A percentile compares a stretch with the other conserved stretches of the same genome.
These are phyloP conservation scores for Mellilla xanthometata DNA, from an alignment of 2,888 invertebrate species.

Conservation along the genomic window DNA sequence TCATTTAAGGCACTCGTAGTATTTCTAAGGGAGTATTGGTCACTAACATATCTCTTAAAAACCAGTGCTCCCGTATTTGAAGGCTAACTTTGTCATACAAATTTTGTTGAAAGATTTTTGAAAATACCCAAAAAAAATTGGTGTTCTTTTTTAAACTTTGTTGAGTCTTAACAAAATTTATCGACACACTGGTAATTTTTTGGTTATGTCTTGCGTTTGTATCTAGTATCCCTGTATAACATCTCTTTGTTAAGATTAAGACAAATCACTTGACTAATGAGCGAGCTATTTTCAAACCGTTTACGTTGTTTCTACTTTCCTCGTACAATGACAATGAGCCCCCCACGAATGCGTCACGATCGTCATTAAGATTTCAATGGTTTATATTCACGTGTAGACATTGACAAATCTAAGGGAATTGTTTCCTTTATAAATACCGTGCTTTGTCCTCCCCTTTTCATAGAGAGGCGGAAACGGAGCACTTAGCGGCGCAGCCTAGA, in stretches of 20 bases:
- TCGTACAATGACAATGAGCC: slow-evolving; percentile 7
- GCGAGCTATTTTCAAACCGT: slow-evolving; percentile 10
- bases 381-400: slow-evolving; percentile 29
- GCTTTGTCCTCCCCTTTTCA: slow-evolving; percentile 25
- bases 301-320: slow-evolving; percentile 12
- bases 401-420: slow-evolving; percentile 29
- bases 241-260: neutral
- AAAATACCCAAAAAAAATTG: neutral
- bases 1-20: no score
- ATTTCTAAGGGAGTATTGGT: no score
- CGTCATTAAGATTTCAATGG: slow-evolving; percentile 22
- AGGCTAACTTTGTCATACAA: no score
- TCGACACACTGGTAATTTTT: no score
- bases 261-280: slow-evolving; percentile 13
- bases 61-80: no score
- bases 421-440: slow-evolving; percentile 31
- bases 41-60: no score
- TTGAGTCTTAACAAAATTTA: no score
- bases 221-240: no score
- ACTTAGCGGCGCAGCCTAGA: slow-evolving; percentile 30
- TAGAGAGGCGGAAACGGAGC: slow-evolving; percentile 25
- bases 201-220: no score
- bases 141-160: no score
- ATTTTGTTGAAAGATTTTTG: neutral
- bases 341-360: slow-evolving; percentile 16